Evolutionary conservation across 2,797 vertebrate genomes (phyloP), one percentile per base, ranked within the genome.

Genomic region (Pseudochirops cupreus): DNA sequence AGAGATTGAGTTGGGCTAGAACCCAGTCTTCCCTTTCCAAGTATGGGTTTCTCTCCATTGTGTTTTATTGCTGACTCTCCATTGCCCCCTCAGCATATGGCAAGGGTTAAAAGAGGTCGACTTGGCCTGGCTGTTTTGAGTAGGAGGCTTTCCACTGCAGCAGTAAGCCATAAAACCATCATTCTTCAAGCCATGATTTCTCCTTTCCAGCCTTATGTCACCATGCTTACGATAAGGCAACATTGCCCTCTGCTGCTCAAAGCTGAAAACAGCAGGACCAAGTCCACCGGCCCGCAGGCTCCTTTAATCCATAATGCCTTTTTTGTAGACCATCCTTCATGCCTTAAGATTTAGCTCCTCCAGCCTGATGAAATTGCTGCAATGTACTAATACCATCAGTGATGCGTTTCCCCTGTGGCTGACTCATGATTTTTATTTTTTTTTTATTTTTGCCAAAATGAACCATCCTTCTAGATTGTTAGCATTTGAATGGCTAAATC

Each of bases 281-380:
- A 94, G 53, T 89, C 50, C 5, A 50, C 74, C 90, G 91, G 56
- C 18, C 39, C 4, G 39, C 39, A 82, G 33, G 59, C 62, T 96
- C 95, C 95, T 93, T 26, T 93, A 97, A 92, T 95, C 96, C 92
- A 94, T 94, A 54, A 94, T 97, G 98, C 97, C 97, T 97, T 94
- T 12, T 54, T 94, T 94, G 96, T 98, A 97, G 57, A 97, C 96
- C 94, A 96, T 91, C 98, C 96, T 94, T 97, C 97, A 91, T 95
- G 98, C 98, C 95, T 96, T 97, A 97, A 98, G 98, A 97, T 95
- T 95, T 54, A 0, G 57, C 97, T 98, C 98, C 97, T 94, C 97
- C 97, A 98, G 46, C 56, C 96, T 95, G 18, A 96, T 95, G 95
- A 96, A 96, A 97, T 98, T 97, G 97, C 98, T 98, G 94, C 14